Percentiles rank a stretch among this genome's conserved stretches.
phyloP scores from a whole-genome alignment of 2,797 vertebrate species.

The Morelia viridis region DNA sequence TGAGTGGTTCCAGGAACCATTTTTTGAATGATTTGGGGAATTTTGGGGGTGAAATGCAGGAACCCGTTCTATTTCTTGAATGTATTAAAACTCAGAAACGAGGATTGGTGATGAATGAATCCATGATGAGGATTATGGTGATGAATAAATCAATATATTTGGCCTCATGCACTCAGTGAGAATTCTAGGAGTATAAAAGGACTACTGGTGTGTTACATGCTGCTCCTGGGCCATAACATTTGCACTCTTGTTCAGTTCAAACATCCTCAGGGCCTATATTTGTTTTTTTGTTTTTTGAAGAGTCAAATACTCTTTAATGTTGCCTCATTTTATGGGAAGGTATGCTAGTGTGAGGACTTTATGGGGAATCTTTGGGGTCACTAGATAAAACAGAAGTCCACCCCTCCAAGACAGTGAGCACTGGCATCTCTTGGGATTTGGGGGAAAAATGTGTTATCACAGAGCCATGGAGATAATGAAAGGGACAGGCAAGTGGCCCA shows the following conservation, averaged over 20 bases:
- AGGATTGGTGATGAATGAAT: not conserved
- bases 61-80: not conserved
- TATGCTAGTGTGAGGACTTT: not conserved
- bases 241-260: not conserved
- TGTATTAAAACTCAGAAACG: not conserved
- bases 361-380: not conserved
- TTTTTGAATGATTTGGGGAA: not conserved
- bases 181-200: not conserved
- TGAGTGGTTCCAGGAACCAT: not conserved
- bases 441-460: fast-evolving
- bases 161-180: not conserved
- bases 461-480: not conserved
- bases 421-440: not conserved
- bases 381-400: not conserved
- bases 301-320: not conserved
- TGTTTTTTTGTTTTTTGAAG: not conserved
- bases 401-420: not conserved
- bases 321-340: not conserved
- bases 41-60: not conserved
- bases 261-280: not conserved
- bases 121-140: not conserved
- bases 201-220: not conserved
- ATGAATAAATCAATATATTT: not conserved
- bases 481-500: not conserved
- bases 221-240: not conserved